Evolutionary conservation across 2,888 invertebrate species (phyloP), one percentile per base, ranked within the genome.

Genomic region (Syrphus vitripennis): DNA sequence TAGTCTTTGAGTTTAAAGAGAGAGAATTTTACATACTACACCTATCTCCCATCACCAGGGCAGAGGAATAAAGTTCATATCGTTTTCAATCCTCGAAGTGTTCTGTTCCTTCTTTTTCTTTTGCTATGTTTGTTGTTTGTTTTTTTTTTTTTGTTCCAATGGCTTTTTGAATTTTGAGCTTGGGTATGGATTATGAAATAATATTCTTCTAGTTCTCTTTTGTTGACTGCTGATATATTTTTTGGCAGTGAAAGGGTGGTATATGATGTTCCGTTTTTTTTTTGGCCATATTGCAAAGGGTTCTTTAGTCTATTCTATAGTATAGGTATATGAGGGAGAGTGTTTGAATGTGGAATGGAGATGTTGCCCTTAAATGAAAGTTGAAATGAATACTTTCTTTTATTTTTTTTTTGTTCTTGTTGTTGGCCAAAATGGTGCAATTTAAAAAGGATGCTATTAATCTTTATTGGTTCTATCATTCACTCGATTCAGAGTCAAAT

Each of bases 391-490:
- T 75, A 81, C 26, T 16, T 59, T 53, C 34, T 48, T 57, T 40
- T 34, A n/a, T 61, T 40, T 29, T 40, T 16, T 61, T 24, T 37
- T n/a, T 63, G 21, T 69, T 57, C 12, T 21, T 14, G 16, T 40
- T 45, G 19, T 31, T 37, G 7, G 9, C 37, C 72, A 24, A 67
- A 72, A 50, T 50, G 53, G 59, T 70, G 76, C 86, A 82, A 78
- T 86, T 82, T 74, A 82, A 67, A 82, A 86, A 82, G 70, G 74
- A 78, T 86, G 70, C 82, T 78, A 86, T 82, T 86, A 86, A 86
- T 86, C 82, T 84, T 81, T 84, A 84, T 84, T 84, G 84, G 84
- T 81, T 81, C 84, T 84, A 84, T 84, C 84, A 77, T 81, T 83
- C 83, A 80, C 75, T 75, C 77, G 71, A 80, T 84, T 72, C 76